phyloP scores from a whole-genome alignment of 2,113 vertebrate genomes.

The Protomyctophum bolini region DNA sequence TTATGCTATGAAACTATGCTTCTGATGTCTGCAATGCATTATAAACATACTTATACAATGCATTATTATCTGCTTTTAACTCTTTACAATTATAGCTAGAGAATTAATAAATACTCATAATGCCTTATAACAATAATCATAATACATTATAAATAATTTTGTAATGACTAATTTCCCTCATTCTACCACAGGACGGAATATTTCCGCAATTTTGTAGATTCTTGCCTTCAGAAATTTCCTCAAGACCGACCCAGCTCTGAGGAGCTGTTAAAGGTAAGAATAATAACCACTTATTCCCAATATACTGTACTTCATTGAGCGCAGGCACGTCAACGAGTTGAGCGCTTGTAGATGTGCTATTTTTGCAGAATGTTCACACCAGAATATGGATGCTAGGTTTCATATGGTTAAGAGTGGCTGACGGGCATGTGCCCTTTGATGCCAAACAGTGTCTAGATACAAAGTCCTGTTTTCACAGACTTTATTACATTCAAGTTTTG shows the following conservation, averaged over 20 bases:
- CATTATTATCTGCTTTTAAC: no score
- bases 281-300: background rate
- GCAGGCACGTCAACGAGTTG: no score
- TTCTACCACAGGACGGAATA: conserved; percentile 90
- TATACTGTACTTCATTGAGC: no score
- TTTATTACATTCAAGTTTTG: background rate
- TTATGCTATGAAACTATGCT: background rate
- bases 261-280: conserved; percentile 93
- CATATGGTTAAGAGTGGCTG: no score
- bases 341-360: no score
- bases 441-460: background rate
- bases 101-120: no score
- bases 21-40: no score
- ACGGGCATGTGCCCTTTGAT: background rate
- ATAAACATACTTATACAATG: no score
- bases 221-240: conserved; percentile 98
- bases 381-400: no score
- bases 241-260: conserved; percentile 98
- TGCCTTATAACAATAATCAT: no score
- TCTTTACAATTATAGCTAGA: no score
- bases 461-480: background rate
- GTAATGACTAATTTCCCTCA: background rate
- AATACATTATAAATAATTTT: conserved; percentile 18
- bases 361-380: no score
- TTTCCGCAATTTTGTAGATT: conserved; percentile 99